Base-by-base conservation (phyloP, 2,113 vertebrate species). In the Poecile atricapillus region DNA sequence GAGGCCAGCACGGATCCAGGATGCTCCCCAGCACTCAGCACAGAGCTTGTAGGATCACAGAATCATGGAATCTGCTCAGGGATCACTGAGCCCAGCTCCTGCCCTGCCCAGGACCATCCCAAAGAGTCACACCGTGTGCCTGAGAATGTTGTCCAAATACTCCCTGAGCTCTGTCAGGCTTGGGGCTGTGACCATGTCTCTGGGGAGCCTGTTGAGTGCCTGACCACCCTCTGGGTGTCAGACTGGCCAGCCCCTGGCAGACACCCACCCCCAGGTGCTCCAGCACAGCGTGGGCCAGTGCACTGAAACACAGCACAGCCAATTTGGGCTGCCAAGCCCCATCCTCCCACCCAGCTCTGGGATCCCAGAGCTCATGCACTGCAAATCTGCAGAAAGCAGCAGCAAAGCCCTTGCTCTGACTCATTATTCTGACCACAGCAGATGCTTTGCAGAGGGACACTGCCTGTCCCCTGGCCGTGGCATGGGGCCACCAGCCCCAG, bases 371-470 rank as follows among this genome's bases (percentile, higher is more conserved):
- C 88, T 85, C 76, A 70, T 77, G 65, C 87, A 73, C 77, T 90
- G 93, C 88, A 96, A 94, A 95, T 91, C 74, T 89, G 13, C 58
- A 47, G 92, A 69, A 93, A 68, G 82, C 69, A 24, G 25, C 15
- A 69, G 27, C 41, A 14, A 47, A 90, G 20, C 46, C 5, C 68
- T 85, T 19, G 11, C 82, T 87, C 75, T 27, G 9, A 46, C 56
- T 87, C 21, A 2, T 90, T 69, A 19, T 83, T 77, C 60, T 3
- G 43, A 27, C 79, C 43, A 10, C 53, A 69, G 95, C 96, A 95
- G 97, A 88, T 95, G 95, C 93, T 97, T 86, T 86, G 92, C 5
- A 55, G 94, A 87, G 94, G 90, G 93, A 96, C 9, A 9, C 41
- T 49, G 63, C n/a, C 21, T 31, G 6, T 91, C 28, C 75, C 56